Evolutionary conservation across 2,888 invertebrate genomes (phyloP), one percentile per base, ranked within the genome.

Genomic region (Tetheella fluctuosa): DNA sequence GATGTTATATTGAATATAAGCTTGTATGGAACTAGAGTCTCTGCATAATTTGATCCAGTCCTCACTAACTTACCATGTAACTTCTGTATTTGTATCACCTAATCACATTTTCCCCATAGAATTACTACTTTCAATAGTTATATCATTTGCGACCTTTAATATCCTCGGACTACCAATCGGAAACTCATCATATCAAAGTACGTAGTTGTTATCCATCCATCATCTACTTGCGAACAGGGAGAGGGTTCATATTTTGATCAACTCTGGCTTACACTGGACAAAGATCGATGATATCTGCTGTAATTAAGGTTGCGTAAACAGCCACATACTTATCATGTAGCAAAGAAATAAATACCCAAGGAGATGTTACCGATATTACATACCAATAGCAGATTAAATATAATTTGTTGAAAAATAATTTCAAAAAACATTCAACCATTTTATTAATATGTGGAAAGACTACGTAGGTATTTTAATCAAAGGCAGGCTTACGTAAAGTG

Each of bases 231-330:
- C 65, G 64, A 59, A 58, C 66, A 65, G 59, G 58, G 59, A 68
- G 67, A 69, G 72, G 74, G 73, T 78, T 73, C 70, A 67, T 71
- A 77, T 78, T 76, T 76, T 80, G 79, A 78, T 84, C 78, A 81
- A 80, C 80, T 73, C 77, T 75, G 64, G 72, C 69, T 73, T 69
- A 71, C 69, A 71, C 71, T 69, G 71, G 81, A 84, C 81, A 71
- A 74, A 67, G 82, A 84, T 81, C 77, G 82, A 84, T 85, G 74
- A 65, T 63, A 65, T 60, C 64, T 63, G 58, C 61, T 65, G 61
- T 70, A 69, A 74, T 70, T 69, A 72, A 54, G 62, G 64, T 70
- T 71, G 58, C 28, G 64, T 54, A 65, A 30, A 30, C 30, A 30
- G 64, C 70, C 64, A 67, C 62, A 61, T 59, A 63, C 64, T 23